Evolutionary conservation across 1,140 invertebrate species (phyloP), one percentile per base, ranked within the genome.

Genomic region (Panagrolaimus sp.): DNA sequence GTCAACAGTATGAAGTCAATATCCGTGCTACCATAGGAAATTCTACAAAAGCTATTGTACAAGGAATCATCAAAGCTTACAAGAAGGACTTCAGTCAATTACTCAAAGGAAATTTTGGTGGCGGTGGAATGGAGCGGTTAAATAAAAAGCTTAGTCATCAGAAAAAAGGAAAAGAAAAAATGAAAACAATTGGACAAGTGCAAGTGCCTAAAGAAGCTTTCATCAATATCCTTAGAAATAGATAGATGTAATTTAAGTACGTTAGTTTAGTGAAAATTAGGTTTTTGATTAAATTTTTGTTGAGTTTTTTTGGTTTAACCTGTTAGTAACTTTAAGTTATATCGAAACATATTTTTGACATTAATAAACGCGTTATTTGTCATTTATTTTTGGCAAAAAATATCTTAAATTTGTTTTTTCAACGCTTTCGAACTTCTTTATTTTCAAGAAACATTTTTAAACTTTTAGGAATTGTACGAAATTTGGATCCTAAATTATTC

Each of bases 141-240:
- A 91, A 89, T 84, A 98, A 98, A 83, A 85, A 98, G 23, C 84
- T 98, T 11, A 89, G 88, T 72, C 87, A 90, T 79, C 95, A 98
- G 86, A 87, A 89, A 2, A 91, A 94, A 80, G 93, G 94, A 8
- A 97, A 98, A 83, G 92, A 92, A 83, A 89, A 89, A 84, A 90
- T 98, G 90, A 88, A 90, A 80, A 89, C 89, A 87, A 87, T 95
- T 69, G 93, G 92, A 47, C 93, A 92, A 79, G 90, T 98, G 72
- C 87, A 89, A 78, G 85, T 98, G 71, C 92, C 92, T 5, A 88
- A 92, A 84, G 90, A 97, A 80, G 92, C 92, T 11, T 97, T 97
- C 85, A 92, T 97, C 73, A 57, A 57, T 57, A 57, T 57, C 51
- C 51, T 57, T 57, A 20, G 51, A 27, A 57, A 16, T 27, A 25